These are phyloP conservation scores for Agapornis canus DNA, from an alignment of 2,797 vertebrate species.

Conservation along the genomic window DNA sequence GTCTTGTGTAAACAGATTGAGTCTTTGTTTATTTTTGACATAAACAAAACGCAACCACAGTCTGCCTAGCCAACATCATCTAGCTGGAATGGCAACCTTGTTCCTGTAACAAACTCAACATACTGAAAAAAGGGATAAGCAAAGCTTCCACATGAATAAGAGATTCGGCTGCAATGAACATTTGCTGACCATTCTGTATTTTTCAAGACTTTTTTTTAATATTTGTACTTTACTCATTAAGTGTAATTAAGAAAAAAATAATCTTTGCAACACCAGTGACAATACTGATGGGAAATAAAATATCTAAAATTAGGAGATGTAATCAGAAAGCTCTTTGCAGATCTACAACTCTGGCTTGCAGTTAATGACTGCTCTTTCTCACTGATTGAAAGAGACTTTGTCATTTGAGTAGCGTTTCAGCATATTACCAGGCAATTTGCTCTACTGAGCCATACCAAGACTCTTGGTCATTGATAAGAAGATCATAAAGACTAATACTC, in stretches of 20 bases:
- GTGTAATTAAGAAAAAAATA: not conserved
- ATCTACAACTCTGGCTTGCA: not conserved
- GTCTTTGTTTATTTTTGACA: constrained; percentile 9
- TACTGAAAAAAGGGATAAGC: not conserved
- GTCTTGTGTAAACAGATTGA: not conserved
- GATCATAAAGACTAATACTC: not conserved
- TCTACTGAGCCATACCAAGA: not conserved
- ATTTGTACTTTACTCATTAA: not conserved
- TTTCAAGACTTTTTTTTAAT: not conserved
- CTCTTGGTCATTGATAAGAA: not conserved
- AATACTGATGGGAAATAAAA: not conserved
- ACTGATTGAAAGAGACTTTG: not conserved
- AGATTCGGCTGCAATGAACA: not conserved
- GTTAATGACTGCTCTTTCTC: not conserved
- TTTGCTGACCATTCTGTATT: not conserved
- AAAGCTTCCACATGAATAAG: not conserved
- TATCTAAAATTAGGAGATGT: not conserved
- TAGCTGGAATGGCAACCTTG: not conserved
- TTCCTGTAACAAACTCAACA: not conserved
- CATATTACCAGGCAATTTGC: not conserved
- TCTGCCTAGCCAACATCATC: not conserved
- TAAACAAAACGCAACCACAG: not conserved
- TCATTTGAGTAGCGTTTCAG: not conserved
- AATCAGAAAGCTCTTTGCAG: not conserved
- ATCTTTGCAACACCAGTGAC: not conserved